A percentile compares a stretch with the other conserved stretches of the same genome.
Conservation (phyloP, 2,888 invertebrate genomes). For the Apantesis nais region DNA sequence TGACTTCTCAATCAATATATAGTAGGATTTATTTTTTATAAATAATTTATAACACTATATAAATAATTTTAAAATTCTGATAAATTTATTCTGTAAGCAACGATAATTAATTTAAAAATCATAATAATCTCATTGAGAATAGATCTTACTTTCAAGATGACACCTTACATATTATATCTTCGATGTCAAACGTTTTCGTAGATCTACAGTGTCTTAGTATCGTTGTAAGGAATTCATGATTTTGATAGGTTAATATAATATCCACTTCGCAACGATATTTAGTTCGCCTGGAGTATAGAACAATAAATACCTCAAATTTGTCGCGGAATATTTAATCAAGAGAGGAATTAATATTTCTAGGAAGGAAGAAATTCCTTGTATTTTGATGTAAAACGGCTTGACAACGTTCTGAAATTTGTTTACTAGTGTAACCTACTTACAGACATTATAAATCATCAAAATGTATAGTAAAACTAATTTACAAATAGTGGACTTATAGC, state of each 20-base stretch:
- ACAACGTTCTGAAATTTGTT: not conserved
- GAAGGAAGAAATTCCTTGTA: not conserved
- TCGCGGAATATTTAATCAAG: not conserved
- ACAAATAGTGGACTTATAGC: too few relatives aligned
- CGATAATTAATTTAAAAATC: too few relatives aligned
- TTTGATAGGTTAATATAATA: not conserved
- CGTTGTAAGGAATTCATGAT: not conserved
- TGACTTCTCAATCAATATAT: too few relatives aligned
- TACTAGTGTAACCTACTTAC: too few relatives aligned
- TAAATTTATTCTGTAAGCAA: too few relatives aligned
- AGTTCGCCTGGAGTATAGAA: not conserved
- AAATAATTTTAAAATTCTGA: too few relatives aligned
- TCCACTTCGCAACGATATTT: not conserved
- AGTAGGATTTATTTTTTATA: too few relatives aligned
- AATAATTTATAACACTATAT: too few relatives aligned
- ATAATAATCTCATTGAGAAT: too few relatives aligned
- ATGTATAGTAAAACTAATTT: too few relatives aligned
- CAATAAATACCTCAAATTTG: conserved; percentile 4
- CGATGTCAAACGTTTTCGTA: not conserved
- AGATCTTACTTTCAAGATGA: too few relatives aligned
- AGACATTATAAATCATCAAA: too few relatives aligned
- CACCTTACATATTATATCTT: not conserved
- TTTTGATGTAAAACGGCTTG: not conserved
- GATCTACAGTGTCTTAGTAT: not conserved
- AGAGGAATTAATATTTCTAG: conserved; percentile 10